A percentile compares a stretch with the other conserved stretches of the same genome.
Evolutionary conservation across 2,888 invertebrate genomes (phyloP).

Genomic region (Hybos culiciformis): DNA sequence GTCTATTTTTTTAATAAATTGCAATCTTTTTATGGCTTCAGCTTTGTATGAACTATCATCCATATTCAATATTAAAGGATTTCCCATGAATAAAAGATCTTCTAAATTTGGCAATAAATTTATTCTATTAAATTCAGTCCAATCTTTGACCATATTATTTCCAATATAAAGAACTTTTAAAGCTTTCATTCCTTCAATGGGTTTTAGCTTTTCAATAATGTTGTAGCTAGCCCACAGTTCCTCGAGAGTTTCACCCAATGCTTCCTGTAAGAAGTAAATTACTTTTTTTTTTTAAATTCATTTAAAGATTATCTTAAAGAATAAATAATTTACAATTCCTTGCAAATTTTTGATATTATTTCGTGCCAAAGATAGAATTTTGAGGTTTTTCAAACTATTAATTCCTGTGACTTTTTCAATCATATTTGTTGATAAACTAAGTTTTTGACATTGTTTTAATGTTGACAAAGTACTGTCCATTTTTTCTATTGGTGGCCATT

Average conservation of each 20-base stretch:
- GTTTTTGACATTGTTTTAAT: slow-evolving; percentile 63
- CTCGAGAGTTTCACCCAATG: slow-evolving; percentile 72
- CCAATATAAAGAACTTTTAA: slow-evolving; percentile 71
- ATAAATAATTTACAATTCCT: slow-evolving; percentile 49
- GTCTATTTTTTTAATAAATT: slow-evolving; percentile 65
- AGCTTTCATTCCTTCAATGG: slow-evolving; percentile 64
- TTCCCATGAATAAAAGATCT: slow-evolving; percentile 72
- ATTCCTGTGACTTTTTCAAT: slow-evolving; percentile 85
- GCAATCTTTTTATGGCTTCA: slow-evolving; percentile 58
- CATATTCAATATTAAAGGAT: slow-evolving; percentile 60
- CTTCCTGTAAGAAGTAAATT: slow-evolving; percentile 43
- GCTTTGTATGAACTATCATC: slow-evolving; percentile 55
- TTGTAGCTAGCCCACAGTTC: slow-evolving; percentile 94
- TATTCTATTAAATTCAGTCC: slow-evolving; percentile 74
- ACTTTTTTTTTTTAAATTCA: not conserved
- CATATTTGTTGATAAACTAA: slow-evolving; percentile 85
- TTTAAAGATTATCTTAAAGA: not conserved
- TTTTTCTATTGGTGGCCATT: slow-evolving; percentile 88
- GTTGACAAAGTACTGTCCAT: slow-evolving; percentile 75
- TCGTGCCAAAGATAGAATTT: slow-evolving; percentile 69
- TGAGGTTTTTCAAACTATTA: slow-evolving; percentile 67
- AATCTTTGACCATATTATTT: slow-evolving; percentile 77
- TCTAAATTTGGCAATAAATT: slow-evolving; percentile 55
- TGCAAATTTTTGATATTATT: slow-evolving; percentile 84
- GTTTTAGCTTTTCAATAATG: slow-evolving; percentile 81